Percentiles rank a stretch among this genome's conserved stretches.
Conservation (phyloP, 2,113 vertebrate species). For the Gavialis gangeticus region DNA sequence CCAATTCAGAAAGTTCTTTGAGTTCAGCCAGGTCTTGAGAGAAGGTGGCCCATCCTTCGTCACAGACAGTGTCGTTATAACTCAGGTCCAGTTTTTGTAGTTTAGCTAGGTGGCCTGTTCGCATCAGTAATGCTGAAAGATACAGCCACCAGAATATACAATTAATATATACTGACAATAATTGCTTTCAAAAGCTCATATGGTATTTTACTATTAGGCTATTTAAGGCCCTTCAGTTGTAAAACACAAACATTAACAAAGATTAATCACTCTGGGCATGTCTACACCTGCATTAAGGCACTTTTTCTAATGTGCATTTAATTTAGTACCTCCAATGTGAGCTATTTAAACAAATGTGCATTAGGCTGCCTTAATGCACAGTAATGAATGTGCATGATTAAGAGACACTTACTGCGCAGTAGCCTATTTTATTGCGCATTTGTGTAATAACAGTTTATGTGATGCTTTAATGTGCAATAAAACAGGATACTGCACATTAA, state of each 20-base stretch:
- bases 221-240: constrained; percentile 15
- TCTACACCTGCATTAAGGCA: too few species aligned
- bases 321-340: too few species aligned
- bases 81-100: constrained; percentile 85
- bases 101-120: constrained; percentile 74
- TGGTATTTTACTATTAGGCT: neutral
- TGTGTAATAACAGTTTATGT: too few species aligned
- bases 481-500: too few species aligned
- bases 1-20: constrained; percentile 82
- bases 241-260: neutral
- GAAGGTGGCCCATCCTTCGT: constrained; percentile 81
- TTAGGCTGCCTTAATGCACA: too few species aligned
- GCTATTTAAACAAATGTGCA: too few species aligned
- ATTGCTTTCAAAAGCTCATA: neutral
- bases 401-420: too few species aligned
- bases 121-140: constrained; percentile 76
- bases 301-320: too few species aligned
- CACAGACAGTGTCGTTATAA: constrained; percentile 83
- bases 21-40: constrained; percentile 77
- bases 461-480: too few species aligned
- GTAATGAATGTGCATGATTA: too few species aligned
- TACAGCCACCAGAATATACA: constrained; percentile 3
- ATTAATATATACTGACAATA: neutral
- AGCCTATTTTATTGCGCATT: too few species aligned
- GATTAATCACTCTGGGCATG: neutral